Percentiles rank a stretch among this genome's conserved stretches.
phyloP scores from a whole-genome alignment of 2,113 vertebrate genomes.

The Phoxinus phoxinus region DNA sequence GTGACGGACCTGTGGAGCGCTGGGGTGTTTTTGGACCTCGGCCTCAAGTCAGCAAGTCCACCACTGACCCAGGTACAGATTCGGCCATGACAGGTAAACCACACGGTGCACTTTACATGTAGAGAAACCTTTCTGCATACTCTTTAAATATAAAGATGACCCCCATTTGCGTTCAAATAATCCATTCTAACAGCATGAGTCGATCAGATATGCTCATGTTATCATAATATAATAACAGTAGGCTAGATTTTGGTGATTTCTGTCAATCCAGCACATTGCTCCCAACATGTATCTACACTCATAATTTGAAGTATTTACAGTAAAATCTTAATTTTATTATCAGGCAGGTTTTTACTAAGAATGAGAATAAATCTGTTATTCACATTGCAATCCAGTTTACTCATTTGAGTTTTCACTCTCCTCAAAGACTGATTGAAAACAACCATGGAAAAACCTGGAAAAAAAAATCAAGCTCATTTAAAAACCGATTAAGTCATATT shows the following conservation, averaged over 20 bases:
- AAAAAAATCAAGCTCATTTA: background rate
- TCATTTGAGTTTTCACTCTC: background rate
- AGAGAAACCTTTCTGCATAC: background rate
- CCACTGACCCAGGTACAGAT: slow-evolving; percentile 84
- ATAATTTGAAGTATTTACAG: background rate
- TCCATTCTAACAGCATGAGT: background rate
- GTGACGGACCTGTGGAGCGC: slow-evolving; percentile 80
- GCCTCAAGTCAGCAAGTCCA: slow-evolving; percentile 85
- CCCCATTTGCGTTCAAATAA: background rate
- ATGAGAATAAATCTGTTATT: background rate
- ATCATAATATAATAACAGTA: background rate
- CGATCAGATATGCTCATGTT: background rate
- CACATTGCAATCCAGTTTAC: background rate
- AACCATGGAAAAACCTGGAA: background rate
- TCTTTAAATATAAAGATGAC: background rate
- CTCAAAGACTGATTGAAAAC: background rate
- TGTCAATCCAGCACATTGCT: background rate
- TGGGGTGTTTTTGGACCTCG: slow-evolving; percentile 90
- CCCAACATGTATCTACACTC: background rate
- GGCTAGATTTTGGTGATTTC: background rate
- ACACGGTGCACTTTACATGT: background rate
- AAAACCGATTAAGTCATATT: background rate
- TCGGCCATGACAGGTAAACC: slow-evolving; percentile 68
- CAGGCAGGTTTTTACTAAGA: background rate
- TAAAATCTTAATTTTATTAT: background rate